Conservation (phyloP, 2,797 vertebrate species). For the Lutjanus campechanus region DNA sequence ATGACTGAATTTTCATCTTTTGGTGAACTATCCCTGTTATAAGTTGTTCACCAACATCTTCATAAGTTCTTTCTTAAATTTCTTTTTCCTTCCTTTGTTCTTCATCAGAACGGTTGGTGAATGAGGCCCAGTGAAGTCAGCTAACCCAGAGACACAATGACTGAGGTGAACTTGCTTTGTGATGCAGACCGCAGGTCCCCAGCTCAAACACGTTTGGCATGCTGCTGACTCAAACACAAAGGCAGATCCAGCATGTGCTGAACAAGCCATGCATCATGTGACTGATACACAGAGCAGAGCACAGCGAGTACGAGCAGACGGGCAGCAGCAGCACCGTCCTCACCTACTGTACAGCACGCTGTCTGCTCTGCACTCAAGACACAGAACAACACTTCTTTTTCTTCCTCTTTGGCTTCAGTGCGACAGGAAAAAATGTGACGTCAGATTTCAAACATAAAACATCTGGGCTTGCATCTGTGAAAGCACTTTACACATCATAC, state of each 20-base stretch:
- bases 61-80: no score
- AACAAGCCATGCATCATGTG: conserved; percentile 37
- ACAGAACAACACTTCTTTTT: conserved; percentile 88
- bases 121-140: no score
- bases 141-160: no score
- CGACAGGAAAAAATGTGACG: conserved; percentile 28
- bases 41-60: no score
- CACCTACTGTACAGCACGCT: conserved; percentile 78
- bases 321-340: conserved; percentile 46
- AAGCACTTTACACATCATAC: background rate
- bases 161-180: no score
- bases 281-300: background rate
- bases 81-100: no score
- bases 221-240: background rate
- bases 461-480: background rate
- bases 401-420: conserved; percentile 86
- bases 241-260: background rate
- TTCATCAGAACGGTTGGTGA: no score
- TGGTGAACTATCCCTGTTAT: no score
- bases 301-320: background rate
- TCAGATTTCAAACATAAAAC: conserved; percentile 34
- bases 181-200: background rate
- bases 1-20: no score
- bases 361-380: conserved; percentile 79
- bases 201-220: background rate